phyloP scores from a whole-genome alignment of 1,140 invertebrate species.

The Daktulosphaira vitifoliae region DNA sequence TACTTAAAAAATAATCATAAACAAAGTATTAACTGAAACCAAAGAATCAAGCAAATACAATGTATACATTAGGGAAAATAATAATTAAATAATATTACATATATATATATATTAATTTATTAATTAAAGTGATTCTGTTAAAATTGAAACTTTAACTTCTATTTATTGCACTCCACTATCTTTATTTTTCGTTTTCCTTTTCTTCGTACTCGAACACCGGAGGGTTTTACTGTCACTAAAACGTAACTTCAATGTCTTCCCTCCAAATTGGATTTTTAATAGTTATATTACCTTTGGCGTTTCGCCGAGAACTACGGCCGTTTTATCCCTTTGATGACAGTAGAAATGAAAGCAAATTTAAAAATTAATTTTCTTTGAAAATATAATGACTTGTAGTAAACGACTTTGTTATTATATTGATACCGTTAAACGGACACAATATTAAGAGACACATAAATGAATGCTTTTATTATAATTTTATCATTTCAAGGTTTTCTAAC shows the following conservation, averaged over 20 bases:
- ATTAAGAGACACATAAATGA: too few relatives aligned
- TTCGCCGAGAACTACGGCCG: background rate
- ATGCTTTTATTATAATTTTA: too few relatives aligned
- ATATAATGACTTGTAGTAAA: slow-evolving; percentile 12
- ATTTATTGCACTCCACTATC: background rate
- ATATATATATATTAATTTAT: too few relatives aligned
- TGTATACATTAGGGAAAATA: too few relatives aligned
- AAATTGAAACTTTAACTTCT: slow-evolving; percentile 13
- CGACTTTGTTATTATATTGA: background rate
- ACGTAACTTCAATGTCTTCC: slow-evolving; percentile 3
- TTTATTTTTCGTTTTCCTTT: background rate
- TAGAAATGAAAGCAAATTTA: background rate
- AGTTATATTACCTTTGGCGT: slow-evolving; percentile 23
- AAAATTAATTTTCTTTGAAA: slow-evolving; percentile 3
- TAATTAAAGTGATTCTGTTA: slow-evolving; percentile 24
- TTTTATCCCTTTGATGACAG: background rate
- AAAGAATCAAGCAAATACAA: too few relatives aligned
- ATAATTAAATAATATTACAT: too few relatives aligned
- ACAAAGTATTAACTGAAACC: too few relatives aligned
- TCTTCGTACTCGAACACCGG: background rate
- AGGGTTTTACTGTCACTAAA: slow-evolving; percentile 29
- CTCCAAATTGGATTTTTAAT: slow-evolving; percentile 29
- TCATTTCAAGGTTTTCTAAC: too few relatives aligned
- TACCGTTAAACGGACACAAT: too few relatives aligned
- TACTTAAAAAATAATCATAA: too few relatives aligned